These are phyloP conservation scores for Amblyjoppa proteus DNA, from an alignment of 2,888 invertebrate genomes.

Conservation along the genomic window DNA sequence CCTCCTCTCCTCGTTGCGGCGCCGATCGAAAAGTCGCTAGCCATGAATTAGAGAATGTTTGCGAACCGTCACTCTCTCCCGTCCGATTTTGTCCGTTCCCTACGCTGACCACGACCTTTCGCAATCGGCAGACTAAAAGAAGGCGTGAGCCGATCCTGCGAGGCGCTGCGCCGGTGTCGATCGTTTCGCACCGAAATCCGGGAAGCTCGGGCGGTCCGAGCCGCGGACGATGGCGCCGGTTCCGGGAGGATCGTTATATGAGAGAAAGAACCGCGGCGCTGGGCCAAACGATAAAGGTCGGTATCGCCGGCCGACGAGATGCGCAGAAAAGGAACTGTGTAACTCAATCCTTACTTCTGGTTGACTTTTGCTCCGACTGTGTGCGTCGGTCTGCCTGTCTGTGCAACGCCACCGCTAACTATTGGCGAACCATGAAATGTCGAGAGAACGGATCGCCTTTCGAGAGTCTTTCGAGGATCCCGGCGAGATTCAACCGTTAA, in stretches of 20 bases:
- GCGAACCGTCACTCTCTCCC: slow-evolving; percentile 62
- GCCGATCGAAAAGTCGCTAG: slow-evolving; percentile 65
- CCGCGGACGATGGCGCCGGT: slow-evolving; percentile 47
- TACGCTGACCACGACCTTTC: slow-evolving; percentile 72
- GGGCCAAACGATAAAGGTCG: slow-evolving; percentile 55
- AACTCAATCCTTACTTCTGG: slow-evolving; percentile 54
- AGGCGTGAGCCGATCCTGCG: slow-evolving; percentile 8
- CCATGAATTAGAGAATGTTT: slow-evolving; percentile 74
- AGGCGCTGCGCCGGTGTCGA: neutral
- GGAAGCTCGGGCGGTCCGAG: slow-evolving; percentile 26
- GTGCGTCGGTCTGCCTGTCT: slow-evolving; percentile 12
- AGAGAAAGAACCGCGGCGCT: slow-evolving; percentile 28
- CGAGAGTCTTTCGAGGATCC: slow-evolving; percentile 66
- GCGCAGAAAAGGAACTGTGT: slow-evolving; percentile 51
- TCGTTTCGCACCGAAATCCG: slow-evolving; percentile 31
- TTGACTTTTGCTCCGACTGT: slow-evolving; percentile 52
- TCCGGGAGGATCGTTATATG: slow-evolving; percentile 31
- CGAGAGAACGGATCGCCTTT: slow-evolving; percentile 70
- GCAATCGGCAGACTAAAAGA: slow-evolving; percentile 61
- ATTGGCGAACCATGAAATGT: slow-evolving; percentile 64
- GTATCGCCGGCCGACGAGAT: slow-evolving; percentile 35
- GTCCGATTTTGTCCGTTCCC: slow-evolving; percentile 58
- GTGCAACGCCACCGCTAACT: slow-evolving; percentile 30
- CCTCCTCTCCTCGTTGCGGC: slow-evolving; percentile 48
- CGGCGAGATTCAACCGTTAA: slow-evolving; percentile 54